phyloP scores from a whole-genome alignment of 2,888 invertebrate genomes.

The Drosophila mettleri region DNA sequence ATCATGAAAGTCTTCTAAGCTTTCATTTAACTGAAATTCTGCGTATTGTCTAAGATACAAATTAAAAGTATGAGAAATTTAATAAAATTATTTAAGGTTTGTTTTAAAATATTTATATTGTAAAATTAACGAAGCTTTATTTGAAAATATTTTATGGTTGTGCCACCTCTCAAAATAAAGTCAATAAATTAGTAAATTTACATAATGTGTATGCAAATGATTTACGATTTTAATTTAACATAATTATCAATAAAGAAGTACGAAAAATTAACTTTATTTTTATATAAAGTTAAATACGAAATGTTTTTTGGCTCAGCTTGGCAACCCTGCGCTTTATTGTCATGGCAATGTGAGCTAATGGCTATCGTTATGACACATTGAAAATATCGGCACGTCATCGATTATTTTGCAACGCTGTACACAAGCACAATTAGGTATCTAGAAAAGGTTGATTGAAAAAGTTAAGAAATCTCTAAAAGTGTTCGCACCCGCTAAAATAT shows the following conservation, averaged over 20 bases:
- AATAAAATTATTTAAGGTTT: not conserved
- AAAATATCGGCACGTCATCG: conserved; percentile 36
- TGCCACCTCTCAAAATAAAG: not conserved
- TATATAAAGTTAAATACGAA: not conserved
- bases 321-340: conserved; percentile 8
- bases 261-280: not conserved
- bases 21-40: conserved; percentile 57
- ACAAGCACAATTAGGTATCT: conserved; percentile 36
- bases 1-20: conserved; percentile 39
- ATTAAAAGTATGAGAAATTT: not conserved
- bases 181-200: not conserved
- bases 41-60: conserved; percentile 23
- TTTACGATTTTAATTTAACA: not conserved
- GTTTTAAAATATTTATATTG: not conserved
- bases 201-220: not conserved
- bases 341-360: not conserved
- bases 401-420: conserved; percentile 47
- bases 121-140: not conserved
- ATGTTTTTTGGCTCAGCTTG: not conserved
- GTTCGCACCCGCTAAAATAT: conserved; percentile 31
- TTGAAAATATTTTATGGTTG: not conserved
- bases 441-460: conserved; percentile 43
- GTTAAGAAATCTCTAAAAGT: conserved; percentile 54
- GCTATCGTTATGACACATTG: not conserved
- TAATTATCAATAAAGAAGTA: not conserved